A percentile compares a stretch with the other conserved stretches of the same genome.
Conservation (phyloP, 2,888 invertebrate genomes). For the Caenorhabditis japonica region DNA sequence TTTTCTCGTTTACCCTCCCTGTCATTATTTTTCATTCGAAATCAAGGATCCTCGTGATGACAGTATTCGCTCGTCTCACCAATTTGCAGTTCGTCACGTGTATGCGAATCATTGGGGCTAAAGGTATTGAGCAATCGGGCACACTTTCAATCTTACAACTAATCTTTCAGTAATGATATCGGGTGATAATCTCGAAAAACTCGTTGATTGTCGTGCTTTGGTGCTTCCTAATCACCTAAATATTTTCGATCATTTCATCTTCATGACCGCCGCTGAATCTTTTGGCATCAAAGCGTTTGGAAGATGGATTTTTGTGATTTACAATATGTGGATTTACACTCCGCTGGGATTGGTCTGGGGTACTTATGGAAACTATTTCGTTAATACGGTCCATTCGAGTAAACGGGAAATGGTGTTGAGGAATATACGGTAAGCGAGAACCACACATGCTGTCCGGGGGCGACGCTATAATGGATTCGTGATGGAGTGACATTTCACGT, state of each 20-base stretch:
- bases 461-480: too few relatives aligned
- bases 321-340: conserved; percentile 67
- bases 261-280: conserved; percentile 60
- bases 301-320: conserved; percentile 66
- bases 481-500: too few relatives aligned
- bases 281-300: conserved; percentile 40
- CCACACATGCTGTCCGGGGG: too few relatives aligned
- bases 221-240: conserved; percentile 66
- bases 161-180: conserved; percentile 37
- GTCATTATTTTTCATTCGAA: conserved; percentile 8
- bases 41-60: conserved; percentile 20
- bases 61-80: conserved; percentile 13
- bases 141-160: too few relatives aligned
- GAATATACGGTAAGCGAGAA: conserved; percentile 82
- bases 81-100: conserved; percentile 43
- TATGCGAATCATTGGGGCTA: conserved; percentile 22
- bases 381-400: conserved; percentile 59
- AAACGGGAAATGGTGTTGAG: conserved; percentile 83
- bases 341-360: conserved; percentile 68
- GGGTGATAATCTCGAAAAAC: conserved; percentile 19
- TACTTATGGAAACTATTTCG: conserved; percentile 68
- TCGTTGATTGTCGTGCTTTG: conserved; percentile 59
- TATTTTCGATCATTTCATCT: conserved; percentile 67
- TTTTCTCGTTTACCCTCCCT: conserved; percentile 21
- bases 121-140: too few relatives aligned